These are phyloP conservation scores for Orthonevra nobilis DNA, from an alignment of 2,888 invertebrate genomes.

Conservation along the genomic window DNA sequence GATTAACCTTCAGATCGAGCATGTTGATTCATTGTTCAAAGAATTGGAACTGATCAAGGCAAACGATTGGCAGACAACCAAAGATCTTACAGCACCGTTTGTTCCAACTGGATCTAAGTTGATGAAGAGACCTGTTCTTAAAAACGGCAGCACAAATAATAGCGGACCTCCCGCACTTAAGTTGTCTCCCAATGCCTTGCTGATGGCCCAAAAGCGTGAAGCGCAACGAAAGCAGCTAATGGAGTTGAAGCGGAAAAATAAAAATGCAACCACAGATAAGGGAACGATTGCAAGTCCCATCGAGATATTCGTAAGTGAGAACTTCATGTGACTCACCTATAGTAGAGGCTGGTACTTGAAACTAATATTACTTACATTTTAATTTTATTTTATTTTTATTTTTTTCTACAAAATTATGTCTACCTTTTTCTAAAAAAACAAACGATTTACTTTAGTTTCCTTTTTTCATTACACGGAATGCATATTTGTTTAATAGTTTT, in stretches of 20 bases:
- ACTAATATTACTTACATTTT: conserved; percentile 31
- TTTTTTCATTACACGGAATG: background rate
- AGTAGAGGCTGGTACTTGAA: conserved; percentile 62
- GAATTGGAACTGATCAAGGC: conserved; percentile 83
- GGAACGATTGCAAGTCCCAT: conserved; percentile 33
- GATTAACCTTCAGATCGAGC: conserved; percentile 93
- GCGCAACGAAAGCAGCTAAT: conserved; percentile 88
- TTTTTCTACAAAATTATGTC: conserved; percentile 37
- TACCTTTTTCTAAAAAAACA: conserved; percentile 41
- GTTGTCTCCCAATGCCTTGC: conserved; percentile 67
- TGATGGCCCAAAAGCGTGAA: conserved; percentile 82
- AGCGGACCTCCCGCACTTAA: conserved; percentile 24
- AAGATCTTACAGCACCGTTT: conserved; percentile 47
- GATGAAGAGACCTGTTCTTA: conserved; percentile 33
- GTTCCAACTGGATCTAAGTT: conserved; percentile 51
- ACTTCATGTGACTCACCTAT: conserved; percentile 34
- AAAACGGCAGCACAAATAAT: conserved; percentile 16
- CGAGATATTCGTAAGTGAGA: conserved; percentile 57
- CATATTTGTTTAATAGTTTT: background rate
- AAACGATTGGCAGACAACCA: conserved; percentile 84
- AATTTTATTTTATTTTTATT: too few relatives aligned
- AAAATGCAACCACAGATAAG: conserved; percentile 56
- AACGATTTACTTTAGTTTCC: conserved; percentile 1
- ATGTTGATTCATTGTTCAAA: conserved; percentile 88
- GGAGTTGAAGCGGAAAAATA: conserved; percentile 80